These are phyloP conservation scores for Keiferia lycopersicella DNA, from an alignment of 2,888 invertebrate genomes.

Conservation along the genomic window DNA sequence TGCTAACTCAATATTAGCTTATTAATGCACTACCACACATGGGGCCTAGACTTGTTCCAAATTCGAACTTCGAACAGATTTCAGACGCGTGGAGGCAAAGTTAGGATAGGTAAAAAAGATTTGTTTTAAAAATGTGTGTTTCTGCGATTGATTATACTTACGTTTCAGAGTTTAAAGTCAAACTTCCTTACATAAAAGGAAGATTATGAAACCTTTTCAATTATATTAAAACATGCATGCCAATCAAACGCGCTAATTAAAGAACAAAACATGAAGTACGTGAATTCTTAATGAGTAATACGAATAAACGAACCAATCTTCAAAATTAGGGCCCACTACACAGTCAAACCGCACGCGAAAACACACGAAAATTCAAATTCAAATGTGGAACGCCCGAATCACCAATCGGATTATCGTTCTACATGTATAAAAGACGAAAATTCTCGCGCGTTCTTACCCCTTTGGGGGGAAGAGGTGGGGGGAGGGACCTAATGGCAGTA, in stretches of 20 bases:
- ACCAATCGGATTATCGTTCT: slow-evolving; percentile 79
- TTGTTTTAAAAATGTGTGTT: neutral
- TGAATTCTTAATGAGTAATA: slow-evolving; percentile 20
- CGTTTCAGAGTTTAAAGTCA: too few relatives aligned
- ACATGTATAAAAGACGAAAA: slow-evolving; percentile 81
- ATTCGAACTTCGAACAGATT: neutral
- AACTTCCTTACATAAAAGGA: neutral
- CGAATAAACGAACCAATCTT: slow-evolving; percentile 47
- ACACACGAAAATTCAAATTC: slow-evolving; percentile 69
- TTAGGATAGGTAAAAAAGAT: neutral
- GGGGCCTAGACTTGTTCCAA: slow-evolving; percentile 26
- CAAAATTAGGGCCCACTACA: slow-evolving; percentile 51
- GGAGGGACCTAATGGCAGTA: slow-evolving; percentile 72
- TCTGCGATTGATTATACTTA: neutral
- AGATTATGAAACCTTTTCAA: neutral
- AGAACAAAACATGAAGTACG: slow-evolving; percentile 13
- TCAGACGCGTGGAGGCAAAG: neutral
- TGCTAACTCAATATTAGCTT: slow-evolving; percentile 67
- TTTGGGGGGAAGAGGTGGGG: slow-evolving; percentile 41
- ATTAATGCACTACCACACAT: slow-evolving; percentile 49
- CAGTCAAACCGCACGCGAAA: slow-evolving; percentile 51
- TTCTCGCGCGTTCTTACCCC: slow-evolving; percentile 73
- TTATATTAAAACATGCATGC: slow-evolving; percentile 12
- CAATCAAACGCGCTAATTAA: slow-evolving; percentile 13
- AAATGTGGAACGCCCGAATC: slow-evolving; percentile 76